phyloP scores from a whole-genome alignment of 2,113 vertebrate genomes.

The Rhipidura dahli region DNA sequence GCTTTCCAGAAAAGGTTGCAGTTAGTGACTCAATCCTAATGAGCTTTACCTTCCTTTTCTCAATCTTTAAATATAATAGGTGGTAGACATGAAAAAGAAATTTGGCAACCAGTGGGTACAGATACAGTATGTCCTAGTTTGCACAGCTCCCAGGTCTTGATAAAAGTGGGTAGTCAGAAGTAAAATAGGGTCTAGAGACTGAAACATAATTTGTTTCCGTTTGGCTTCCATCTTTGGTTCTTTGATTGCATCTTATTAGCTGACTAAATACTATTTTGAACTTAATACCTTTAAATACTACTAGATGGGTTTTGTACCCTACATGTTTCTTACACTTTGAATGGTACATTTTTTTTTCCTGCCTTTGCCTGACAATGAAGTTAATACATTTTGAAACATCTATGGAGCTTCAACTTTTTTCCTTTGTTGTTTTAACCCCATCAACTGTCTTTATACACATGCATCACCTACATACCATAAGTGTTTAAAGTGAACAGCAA shows the following conservation, averaged over 20 bases:
- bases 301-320: neutral
- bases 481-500: constrained; percentile 27
- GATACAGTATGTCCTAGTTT: neutral
- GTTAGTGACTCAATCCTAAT: neutral
- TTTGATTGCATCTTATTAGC: neutral
- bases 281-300: neutral
- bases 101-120: neutral
- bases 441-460: neutral
- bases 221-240: neutral
- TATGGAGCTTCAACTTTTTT: neutral
- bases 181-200: neutral
- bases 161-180: neutral
- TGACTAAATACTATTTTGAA: neutral
- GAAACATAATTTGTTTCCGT: neutral
- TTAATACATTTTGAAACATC: neutral
- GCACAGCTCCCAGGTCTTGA: neutral
- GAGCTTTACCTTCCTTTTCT: neutral
- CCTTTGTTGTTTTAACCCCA: neutral
- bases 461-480: neutral
- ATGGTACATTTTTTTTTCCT: neutral
- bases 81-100: neutral
- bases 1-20: neutral
- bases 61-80: neutral
- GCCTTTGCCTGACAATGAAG: neutral
- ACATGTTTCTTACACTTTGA: neutral